Evolutionary conservation across 1,140 invertebrate species (phyloP).

Genomic region (Saccostrea echinata): DNA sequence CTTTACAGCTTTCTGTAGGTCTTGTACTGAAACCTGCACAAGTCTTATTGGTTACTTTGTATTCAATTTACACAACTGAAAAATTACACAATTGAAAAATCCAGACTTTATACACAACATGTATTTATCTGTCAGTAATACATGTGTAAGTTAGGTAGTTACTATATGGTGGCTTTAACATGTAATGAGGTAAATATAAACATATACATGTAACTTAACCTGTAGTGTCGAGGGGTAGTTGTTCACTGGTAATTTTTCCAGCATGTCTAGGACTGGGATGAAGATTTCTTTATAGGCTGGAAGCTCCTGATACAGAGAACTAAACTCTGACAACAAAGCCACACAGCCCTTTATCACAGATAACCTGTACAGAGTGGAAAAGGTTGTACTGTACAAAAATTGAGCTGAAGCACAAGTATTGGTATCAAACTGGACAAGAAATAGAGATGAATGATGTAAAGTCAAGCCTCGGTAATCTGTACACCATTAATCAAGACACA

Average conservation of each 20-base stretch:
- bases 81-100: too few species aligned
- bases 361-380: slow-evolving; percentile 61
- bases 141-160: too few species aligned
- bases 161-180: too few species aligned
- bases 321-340: slow-evolving; percentile 67
- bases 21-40: slow-evolving; percentile 2
- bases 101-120: too few species aligned
- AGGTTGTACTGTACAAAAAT: too few species aligned
- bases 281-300: slow-evolving; percentile 77
- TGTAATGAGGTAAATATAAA: not conserved
- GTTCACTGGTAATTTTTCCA: slow-evolving; percentile 72
- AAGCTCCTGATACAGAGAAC: slow-evolving; percentile 73
- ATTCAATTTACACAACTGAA: not conserved
- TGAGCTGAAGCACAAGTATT: too few species aligned
- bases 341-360: slow-evolving; percentile 63
- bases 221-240: slow-evolving; percentile 84
- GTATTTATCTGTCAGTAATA: too few species aligned
- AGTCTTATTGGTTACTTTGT: not conserved
- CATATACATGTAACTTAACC: slow-evolving; percentile 68
- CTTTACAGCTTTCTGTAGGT: not conserved
- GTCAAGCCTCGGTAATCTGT: too few species aligned
- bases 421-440: too few species aligned
- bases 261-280: slow-evolving; percentile 65
- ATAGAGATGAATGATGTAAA: too few species aligned
- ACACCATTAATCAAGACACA: too few species aligned